phyloP scores from a whole-genome alignment of 2,113 vertebrate genomes.

The Gnathonemus longibarbis region DNA sequence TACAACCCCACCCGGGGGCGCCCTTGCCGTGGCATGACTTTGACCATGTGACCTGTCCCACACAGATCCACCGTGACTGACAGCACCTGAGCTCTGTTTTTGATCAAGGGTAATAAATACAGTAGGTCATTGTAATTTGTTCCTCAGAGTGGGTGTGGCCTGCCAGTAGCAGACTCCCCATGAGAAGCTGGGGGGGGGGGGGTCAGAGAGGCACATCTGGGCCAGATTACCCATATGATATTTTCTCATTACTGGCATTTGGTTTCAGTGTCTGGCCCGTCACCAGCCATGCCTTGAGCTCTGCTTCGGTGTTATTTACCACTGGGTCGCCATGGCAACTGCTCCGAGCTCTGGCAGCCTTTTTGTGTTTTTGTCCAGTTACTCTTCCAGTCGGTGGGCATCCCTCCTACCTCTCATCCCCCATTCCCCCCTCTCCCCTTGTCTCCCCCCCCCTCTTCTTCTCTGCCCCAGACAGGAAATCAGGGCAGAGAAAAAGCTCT shows the following conservation, averaged over 20 bases:
- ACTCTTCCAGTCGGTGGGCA: neutral
- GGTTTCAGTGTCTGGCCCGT: neutral
- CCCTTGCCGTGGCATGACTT: conserved; percentile 39
- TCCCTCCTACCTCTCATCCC: neutral
- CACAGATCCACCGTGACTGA: conserved; percentile 44
- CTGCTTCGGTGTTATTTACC: conserved; percentile 29
- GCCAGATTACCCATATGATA: conserved; percentile 55
- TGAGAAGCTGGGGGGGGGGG: conserved; percentile 26
- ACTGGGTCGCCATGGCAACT: conserved; percentile 10
- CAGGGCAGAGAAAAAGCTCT: neutral
- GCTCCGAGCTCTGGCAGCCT: neutral
- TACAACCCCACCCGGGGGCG: neutral
- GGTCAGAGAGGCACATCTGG: conserved; percentile 53
- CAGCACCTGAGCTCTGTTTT: neutral
- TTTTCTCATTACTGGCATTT: conserved; percentile 52
- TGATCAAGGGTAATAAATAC: neutral
- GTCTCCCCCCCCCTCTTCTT: neutral
- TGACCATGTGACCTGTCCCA: conserved; percentile 48
- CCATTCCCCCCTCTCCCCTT: neutral
- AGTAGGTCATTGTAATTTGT: conserved; percentile 57
- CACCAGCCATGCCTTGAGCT: conserved; percentile 47
- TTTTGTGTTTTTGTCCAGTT: neutral
- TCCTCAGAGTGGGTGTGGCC: conserved; percentile 35
- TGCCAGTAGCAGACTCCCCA: conserved; percentile 36
- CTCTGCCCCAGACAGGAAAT: neutral